These are phyloP conservation scores for Ciona savignyi DNA, from an alignment of 23 tunicate genomes.

Conservation along the genomic window DNA sequence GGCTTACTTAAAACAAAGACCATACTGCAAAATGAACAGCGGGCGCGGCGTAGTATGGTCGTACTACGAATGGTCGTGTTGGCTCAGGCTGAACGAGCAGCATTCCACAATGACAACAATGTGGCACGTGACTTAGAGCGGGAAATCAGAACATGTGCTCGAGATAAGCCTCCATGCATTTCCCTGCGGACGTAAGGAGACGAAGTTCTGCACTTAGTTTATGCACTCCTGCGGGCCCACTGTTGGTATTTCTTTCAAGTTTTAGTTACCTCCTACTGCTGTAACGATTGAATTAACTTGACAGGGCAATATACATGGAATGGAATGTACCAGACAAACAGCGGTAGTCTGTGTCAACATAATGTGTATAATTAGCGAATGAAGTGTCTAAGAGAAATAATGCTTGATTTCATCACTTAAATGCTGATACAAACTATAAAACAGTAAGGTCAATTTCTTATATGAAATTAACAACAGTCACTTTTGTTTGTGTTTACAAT, in stretches of 20 bases:
- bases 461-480: too few species aligned
- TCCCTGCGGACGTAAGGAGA: background rate
- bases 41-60: background rate
- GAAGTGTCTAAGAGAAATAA: too few species aligned
- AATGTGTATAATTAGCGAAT: too few species aligned
- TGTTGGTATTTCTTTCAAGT: background rate
- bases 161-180: background rate
- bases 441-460: too few species aligned
- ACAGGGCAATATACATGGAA: background rate
- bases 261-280: background rate
- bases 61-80: background rate
- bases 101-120: background rate
- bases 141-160: slow-evolving; percentile 1
- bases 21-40: too few species aligned
- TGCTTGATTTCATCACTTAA: too few species aligned
- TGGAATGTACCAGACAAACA: background rate
- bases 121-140: background rate
- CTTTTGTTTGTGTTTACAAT: too few species aligned
- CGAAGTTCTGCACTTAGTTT: background rate
- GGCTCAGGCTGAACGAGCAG: background rate
- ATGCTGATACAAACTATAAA: too few species aligned
- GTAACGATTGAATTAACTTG: background rate
- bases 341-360: background rate
- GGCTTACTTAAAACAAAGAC: too few species aligned
- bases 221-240: background rate